A percentile compares a stretch with the other conserved stretches of the same genome.
Conservation (phyloP, 2,888 invertebrate genomes). For the Crepidodera aurea region DNA sequence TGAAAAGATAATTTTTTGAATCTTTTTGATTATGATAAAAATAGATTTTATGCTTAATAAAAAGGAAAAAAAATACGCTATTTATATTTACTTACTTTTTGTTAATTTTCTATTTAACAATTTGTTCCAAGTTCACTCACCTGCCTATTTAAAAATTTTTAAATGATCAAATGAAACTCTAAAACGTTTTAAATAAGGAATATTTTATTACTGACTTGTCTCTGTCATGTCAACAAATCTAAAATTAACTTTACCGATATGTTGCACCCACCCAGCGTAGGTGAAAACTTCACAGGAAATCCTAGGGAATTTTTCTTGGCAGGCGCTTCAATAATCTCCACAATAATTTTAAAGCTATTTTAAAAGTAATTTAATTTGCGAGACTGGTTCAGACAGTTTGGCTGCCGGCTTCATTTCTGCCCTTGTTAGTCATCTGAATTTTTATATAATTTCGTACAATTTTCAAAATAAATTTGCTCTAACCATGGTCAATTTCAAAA, state of each 20-base stretch:
- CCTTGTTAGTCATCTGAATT: background rate
- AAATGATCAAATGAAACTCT: too few relatives aligned
- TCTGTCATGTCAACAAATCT: background rate
- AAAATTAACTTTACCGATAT: background rate
- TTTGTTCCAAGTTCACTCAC: too few relatives aligned
- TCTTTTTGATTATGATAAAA: too few relatives aligned
- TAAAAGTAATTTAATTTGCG: background rate
- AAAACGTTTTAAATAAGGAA: too few relatives aligned
- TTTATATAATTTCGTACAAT: background rate
- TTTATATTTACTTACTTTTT: too few relatives aligned
- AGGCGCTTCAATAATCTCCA: background rate
- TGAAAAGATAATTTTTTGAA: too few relatives aligned
- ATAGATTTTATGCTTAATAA: too few relatives aligned
- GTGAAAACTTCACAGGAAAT: conserved; percentile 9
- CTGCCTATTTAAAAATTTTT: too few relatives aligned
- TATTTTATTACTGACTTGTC: background rate
- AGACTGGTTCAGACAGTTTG: background rate
- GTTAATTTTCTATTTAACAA: too few relatives aligned
- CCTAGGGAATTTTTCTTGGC: conserved; percentile 2
- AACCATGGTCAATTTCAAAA: too few relatives aligned
- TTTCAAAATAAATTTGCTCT: too few relatives aligned
- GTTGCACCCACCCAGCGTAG: background rate
- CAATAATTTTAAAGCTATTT: background rate
- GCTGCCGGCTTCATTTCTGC: background rate
- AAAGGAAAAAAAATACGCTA: too few relatives aligned